These are phyloP conservation scores for Bemisia tabaci DNA, from an alignment of 1,140 invertebrate species.

Conservation along the genomic window DNA sequence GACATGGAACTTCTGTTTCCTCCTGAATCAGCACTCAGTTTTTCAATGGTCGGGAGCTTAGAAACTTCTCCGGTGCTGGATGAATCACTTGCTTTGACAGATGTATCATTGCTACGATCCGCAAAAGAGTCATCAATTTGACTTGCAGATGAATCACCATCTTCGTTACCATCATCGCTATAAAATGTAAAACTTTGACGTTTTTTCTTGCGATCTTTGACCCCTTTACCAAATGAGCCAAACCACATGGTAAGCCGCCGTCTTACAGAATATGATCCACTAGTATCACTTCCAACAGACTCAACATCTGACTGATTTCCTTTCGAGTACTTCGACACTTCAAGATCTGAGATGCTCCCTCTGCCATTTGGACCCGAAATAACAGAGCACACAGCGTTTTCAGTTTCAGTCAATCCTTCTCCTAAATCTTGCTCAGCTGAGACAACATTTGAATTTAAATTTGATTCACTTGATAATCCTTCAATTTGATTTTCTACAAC, in stretches of 20 bases:
- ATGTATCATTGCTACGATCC: not conserved
- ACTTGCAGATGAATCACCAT: constrained; percentile 8
- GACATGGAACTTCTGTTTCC: constrained; percentile 15
- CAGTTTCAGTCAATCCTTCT: not conserved
- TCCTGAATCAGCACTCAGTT: not conserved
- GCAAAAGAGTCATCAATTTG: constrained; percentile 9
- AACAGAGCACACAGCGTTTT: not conserved
- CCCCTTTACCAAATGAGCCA: constrained; percentile 22
- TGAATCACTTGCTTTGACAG: not conserved
- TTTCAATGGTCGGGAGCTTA: not conserved
- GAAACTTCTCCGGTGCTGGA: not conserved
- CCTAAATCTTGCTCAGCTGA: too few species aligned
- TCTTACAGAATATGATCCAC: constrained; percentile 16
- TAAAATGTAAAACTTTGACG: constrained; percentile 17
- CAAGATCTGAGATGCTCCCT: not conserved
- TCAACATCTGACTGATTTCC: not conserved
- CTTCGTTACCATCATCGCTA: constrained; percentile 10
- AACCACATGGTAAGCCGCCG: constrained; percentile 20
- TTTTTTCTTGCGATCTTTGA: constrained; percentile 15
- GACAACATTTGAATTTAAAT: too few species aligned
- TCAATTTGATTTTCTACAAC: too few species aligned
- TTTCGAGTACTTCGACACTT: not conserved
- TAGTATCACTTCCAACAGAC: constrained; percentile 14
- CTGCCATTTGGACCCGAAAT: not conserved
- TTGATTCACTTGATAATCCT: too few species aligned